A percentile compares a stretch with the other conserved stretches of the same genome.
phyloP scores from a whole-genome alignment of 2,888 invertebrate species.

The Ditylenchus weischeri region DNA sequence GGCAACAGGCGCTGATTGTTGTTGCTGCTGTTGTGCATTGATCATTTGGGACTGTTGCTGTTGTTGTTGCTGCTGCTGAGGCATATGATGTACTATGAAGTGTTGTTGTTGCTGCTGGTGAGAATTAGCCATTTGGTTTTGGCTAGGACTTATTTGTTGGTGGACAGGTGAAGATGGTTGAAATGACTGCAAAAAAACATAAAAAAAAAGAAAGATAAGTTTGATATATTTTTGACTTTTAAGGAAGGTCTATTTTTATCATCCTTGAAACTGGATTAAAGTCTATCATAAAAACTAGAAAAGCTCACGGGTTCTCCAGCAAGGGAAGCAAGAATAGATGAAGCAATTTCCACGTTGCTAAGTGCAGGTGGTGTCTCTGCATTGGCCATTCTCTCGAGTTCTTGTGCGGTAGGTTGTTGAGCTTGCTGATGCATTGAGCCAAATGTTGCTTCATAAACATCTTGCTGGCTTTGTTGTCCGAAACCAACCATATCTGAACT shows the following conservation, averaged over 20 bases:
- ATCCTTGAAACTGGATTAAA: neutral
- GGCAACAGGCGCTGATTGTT: slow-evolving; percentile 5
- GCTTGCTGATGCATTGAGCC: slow-evolving; percentile 22
- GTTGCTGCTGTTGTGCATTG: slow-evolving; percentile 13
- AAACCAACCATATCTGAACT: slow-evolving; percentile 17
- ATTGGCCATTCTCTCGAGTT: slow-evolving; percentile 45
- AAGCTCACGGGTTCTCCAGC: slow-evolving; percentile 36
- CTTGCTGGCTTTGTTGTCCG: slow-evolving; percentile 17
- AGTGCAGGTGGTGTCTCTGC: slow-evolving; percentile 52
- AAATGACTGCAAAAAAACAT: neutral
- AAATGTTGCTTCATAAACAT: slow-evolving; percentile 16
- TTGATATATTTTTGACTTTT: too few species aligned
- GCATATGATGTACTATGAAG: slow-evolving; percentile 28
- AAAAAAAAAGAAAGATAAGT: too few species aligned
- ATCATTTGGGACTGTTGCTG: slow-evolving; percentile 13
- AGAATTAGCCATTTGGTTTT: neutral
- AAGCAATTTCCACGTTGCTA: slow-evolving; percentile 49
- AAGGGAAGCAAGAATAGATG: slow-evolving; percentile 47
- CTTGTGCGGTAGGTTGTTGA: slow-evolving; percentile 39
- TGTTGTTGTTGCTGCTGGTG: slow-evolving; percentile 20
- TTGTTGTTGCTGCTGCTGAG: slow-evolving; percentile 21
- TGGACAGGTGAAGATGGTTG: slow-evolving; percentile 1
- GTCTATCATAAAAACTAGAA: neutral
- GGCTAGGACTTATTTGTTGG: slow-evolving; percentile 2
- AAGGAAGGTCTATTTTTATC: neutral